phyloP scores from a whole-genome alignment of 2,888 invertebrate genomes.

The Harmothoe impar region DNA sequence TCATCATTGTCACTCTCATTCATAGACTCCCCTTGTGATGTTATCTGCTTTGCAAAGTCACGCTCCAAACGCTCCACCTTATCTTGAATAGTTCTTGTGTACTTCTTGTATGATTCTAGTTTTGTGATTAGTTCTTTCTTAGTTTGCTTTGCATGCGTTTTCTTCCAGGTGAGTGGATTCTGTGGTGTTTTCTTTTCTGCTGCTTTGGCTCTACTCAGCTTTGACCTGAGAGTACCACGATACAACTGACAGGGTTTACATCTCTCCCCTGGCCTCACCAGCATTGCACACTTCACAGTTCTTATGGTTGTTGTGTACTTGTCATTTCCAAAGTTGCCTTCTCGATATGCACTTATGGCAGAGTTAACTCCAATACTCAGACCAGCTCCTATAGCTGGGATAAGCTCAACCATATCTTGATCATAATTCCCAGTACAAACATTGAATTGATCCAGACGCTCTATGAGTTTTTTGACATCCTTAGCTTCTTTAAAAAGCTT shows the following conservation, averaged over 20 bases:
- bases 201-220: not conserved
- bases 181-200: not conserved
- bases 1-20: not conserved
- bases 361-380: too few relatives aligned
- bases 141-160: not conserved
- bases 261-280: not conserved
- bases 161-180: not conserved
- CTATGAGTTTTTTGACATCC: not conserved
- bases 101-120: not conserved
- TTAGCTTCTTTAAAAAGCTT: not conserved
- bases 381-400: not conserved
- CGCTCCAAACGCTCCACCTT: not conserved
- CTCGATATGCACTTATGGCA: not conserved
- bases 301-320: slow-evolving; percentile 15
- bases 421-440: slow-evolving; percentile 24
- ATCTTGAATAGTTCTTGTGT: not conserved
- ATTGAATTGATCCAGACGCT: not conserved
- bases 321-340: not conserved
- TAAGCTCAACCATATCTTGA: not conserved
- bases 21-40: not conserved
- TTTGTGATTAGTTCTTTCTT: too few relatives aligned
- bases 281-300: not conserved
- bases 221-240: slow-evolving; percentile 35
- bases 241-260: slow-evolving; percentile 20
- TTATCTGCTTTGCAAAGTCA: not conserved